Evolutionary conservation across 2,113 vertebrate genomes (phyloP), one percentile per base, ranked within the genome.

Genomic region (Mola mola): DNA sequence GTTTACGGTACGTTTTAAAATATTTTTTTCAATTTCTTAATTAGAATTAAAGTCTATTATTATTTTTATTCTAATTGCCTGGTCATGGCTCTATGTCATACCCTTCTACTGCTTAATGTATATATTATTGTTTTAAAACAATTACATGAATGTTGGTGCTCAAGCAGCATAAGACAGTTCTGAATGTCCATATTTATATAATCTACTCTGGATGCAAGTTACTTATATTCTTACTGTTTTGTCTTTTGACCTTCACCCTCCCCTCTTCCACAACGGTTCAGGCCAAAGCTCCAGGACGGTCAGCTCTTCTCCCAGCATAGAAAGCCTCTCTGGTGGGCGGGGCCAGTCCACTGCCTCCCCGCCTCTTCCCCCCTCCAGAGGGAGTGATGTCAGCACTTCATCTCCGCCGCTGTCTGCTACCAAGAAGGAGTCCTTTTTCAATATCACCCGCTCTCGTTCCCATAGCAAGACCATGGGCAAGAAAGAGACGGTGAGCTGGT

Each of bases 351-450:
- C 93, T 1, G 93, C 93, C 33, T 98, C 96, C 43, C 96, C 95
- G 16, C 95, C 96, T 37, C 86, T 91, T 19, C 94, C 93, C 42
- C 91, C 92, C 38, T 91, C 93, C 53, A 95, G 94, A 85, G 90
- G 85, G 12, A 87, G 76, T 38, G 90, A 92, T 13, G 80, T 76
- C 36, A 88, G 86, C 87, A 90, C 93, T 12, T 95, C 94, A 1
- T 98, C 97, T 24, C 97, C 97, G 1, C 96, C 97, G 16, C 85
- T 92, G 16, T 97, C 95, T 8, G 93, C 95, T 48, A 90, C 91
- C 25, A 98, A 95, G 84, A 99, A 96, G 68, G 97, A 98, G 46
- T 97, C 95, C 4, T 98, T 99, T 89, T 98, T 99, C 82, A 94
- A 91, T 88, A 97, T 99, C 86, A 94, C 94, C n/a, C 96, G 96